A percentile compares a stretch with the other conserved stretches of the same genome.
Conservation (phyloP, 2,888 invertebrate genomes). For the Tolmerus cingulatus region DNA sequence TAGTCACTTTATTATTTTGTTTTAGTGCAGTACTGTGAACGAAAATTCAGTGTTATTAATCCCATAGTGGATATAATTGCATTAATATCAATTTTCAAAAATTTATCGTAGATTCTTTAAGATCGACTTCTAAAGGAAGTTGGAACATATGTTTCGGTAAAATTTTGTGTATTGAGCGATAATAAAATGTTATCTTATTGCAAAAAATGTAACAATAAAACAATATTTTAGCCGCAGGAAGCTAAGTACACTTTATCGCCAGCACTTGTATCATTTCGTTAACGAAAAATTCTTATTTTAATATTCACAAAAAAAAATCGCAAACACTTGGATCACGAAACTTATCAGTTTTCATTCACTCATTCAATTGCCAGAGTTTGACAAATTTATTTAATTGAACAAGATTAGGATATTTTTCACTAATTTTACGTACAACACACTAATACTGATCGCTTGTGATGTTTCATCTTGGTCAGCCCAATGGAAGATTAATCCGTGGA, state of each 20-base stretch:
- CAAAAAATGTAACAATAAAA: neutral
- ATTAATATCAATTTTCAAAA: neutral
- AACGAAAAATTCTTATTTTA: neutral
- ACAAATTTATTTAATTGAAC: slow-evolving; percentile 1
- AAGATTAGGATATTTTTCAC: neutral
- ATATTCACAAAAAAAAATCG: neutral
- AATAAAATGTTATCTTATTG: neutral
- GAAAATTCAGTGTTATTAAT: no score
- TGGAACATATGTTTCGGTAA: neutral
- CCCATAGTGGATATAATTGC: no score
- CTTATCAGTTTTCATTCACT: slow-evolving; percentile 21
- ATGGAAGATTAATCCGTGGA: neutral
- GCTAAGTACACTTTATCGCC: neutral
- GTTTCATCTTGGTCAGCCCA: slow-evolving; percentile 50
- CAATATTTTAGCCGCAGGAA: neutral
- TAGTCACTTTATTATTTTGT: no score
- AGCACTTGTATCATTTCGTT: neutral
- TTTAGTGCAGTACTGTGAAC: no score
- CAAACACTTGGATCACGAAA: neutral
- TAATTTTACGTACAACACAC: slow-evolving; percentile 57
- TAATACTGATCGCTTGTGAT: slow-evolving; percentile 59
- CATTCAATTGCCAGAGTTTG: neutral
- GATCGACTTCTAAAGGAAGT: neutral
- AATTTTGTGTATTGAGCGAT: neutral
- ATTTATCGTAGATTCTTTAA: neutral